Evolutionary conservation across 2,797 vertebrate genomes (phyloP).

Genomic region (Decapterus maruadsi): DNA sequence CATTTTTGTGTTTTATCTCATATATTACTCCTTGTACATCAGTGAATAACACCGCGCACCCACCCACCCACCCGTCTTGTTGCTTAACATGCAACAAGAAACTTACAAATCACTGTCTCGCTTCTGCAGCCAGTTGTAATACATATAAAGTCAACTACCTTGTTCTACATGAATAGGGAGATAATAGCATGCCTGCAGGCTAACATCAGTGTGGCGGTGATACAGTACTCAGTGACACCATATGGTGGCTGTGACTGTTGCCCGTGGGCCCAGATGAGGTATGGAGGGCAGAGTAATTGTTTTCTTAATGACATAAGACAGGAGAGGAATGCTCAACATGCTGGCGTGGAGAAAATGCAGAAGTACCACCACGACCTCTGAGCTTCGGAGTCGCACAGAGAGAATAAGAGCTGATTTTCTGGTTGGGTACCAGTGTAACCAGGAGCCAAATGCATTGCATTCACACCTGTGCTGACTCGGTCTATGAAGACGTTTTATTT

Average conservation of each 20-base stretch:
- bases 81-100: constrained; percentile 6
- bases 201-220: constrained; percentile 44
- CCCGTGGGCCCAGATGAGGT: constrained; percentile 60
- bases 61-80: no score
- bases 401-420: constrained; percentile 68
- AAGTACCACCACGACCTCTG: constrained; percentile 35
- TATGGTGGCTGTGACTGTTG: constrained; percentile 62
- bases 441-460: constrained; percentile 50
- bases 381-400: constrained; percentile 34
- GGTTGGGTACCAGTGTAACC: constrained; percentile 60
- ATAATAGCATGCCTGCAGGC: constrained; percentile 29
- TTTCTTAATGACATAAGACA: constrained; percentile 80
- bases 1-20: constrained; percentile 7
- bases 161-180: constrained; percentile 47
- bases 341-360: constrained; percentile 59
- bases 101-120: not conserved
- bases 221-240: constrained; percentile 49
- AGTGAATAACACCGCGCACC: not conserved
- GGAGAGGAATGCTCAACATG: constrained; percentile 69
- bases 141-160: constrained; percentile 3
- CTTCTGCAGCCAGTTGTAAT: constrained; percentile 16
- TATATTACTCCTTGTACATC: constrained; percentile 9
- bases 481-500: constrained; percentile 43
- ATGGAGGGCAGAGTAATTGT: constrained; percentile 75
- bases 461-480: constrained; percentile 30